Evolutionary conservation across 2,113 vertebrate species (phyloP).

Genomic region (Quiscalus mexicanus): DNA sequence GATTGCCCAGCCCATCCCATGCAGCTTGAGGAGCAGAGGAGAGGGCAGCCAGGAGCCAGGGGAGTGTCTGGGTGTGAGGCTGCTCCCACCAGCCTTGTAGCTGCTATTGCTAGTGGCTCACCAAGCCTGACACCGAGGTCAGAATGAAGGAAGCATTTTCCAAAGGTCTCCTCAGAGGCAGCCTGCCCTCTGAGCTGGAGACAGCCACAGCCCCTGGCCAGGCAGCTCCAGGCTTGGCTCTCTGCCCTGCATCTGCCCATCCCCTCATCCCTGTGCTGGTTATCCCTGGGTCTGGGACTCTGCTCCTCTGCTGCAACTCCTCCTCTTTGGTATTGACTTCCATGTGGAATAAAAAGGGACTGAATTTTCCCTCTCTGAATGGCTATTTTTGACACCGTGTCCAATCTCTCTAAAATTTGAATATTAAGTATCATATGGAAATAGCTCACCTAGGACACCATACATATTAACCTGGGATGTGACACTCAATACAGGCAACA

Average conservation of each 20-base stretch:
- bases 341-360: neutral
- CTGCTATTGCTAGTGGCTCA: neutral
- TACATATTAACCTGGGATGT: neutral
- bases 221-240: neutral
- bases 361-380: neutral
- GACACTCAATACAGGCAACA: fast-evolving
- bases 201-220: neutral
- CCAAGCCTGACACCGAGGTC: no score
- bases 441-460: neutral
- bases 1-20: fast-evolving
- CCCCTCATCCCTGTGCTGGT: neutral
- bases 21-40: neutral
- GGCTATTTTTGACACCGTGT: neutral
- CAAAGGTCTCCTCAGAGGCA: neutral
- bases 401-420: neutral
- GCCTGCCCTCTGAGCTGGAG: neutral
- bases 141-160: neutral
- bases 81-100: neutral
- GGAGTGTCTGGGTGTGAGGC: neutral
- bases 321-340: neutral
- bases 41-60: neutral
- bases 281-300: neutral
- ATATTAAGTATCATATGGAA: neutral
- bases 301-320: neutral
- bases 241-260: neutral